Evolutionary conservation across 2,113 vertebrate genomes (phyloP).

Genomic region (Zapornia atra): DNA sequence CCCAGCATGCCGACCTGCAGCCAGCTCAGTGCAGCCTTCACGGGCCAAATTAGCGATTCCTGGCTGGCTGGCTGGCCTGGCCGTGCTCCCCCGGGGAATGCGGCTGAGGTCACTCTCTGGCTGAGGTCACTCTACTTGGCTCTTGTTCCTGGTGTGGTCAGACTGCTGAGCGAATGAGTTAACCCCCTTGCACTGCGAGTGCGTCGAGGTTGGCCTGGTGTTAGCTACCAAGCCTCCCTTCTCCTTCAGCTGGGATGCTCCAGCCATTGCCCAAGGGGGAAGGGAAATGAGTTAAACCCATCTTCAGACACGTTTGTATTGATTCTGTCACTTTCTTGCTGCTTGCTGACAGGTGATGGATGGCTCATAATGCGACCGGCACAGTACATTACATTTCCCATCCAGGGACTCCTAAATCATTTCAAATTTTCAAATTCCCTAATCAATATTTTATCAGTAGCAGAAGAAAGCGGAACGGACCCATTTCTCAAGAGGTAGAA

Average conservation of each 20-base stretch:
- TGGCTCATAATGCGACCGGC: conserved; percentile 75
- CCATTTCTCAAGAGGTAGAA: conserved; percentile 51
- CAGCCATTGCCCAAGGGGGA: conserved; percentile 20
- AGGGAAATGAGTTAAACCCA: conserved; percentile 79
- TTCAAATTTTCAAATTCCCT: conserved; percentile 82
- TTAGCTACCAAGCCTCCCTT: background rate
- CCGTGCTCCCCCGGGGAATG: rapidly evolving
- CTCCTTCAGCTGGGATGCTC: background rate
- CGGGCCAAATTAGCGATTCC: background rate
- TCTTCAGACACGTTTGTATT: conserved; percentile 80
- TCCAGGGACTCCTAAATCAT: conserved; percentile 82
- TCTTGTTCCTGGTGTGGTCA: background rate
- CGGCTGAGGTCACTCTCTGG: background rate
- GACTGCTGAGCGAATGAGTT: background rate
- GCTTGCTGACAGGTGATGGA: conserved; percentile 81
- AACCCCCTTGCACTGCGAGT: background rate
- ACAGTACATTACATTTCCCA: conserved; percentile 78
- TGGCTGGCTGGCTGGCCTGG: background rate
- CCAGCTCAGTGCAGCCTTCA: background rate
- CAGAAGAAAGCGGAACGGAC: conserved; percentile 66
- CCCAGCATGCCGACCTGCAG: rapidly evolving
- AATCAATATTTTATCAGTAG: conserved; percentile 83
- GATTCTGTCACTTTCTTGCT: conserved; percentile 81
- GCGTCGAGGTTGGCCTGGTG: background rate
- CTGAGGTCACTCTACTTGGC: background rate